These are phyloP conservation scores for Formica exsecta DNA, from an alignment of 1,140 invertebrate genomes.

Conservation along the genomic window DNA sequence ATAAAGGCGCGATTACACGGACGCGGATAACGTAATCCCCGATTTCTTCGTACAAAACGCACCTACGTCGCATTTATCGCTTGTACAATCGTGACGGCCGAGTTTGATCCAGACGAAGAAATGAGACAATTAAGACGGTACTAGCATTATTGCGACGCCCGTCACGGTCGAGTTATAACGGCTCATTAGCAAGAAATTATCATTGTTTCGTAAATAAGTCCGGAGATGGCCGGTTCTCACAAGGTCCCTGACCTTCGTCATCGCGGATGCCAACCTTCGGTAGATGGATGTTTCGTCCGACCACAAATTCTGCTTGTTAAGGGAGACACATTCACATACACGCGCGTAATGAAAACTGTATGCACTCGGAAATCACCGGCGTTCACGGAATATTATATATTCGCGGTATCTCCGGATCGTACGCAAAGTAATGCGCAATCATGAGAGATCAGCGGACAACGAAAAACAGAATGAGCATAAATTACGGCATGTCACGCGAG, in stretches of 20 bases:
- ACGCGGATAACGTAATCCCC: slow-evolving; percentile 25
- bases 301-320: slow-evolving; percentile 48
- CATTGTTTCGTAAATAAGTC: slow-evolving; percentile 12
- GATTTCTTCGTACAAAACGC: background rate
- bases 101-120: background rate
- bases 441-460: slow-evolving; percentile 48
- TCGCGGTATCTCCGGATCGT: slow-evolving; percentile 7
- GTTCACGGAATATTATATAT: slow-evolving; percentile 19
- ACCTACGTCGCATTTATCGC: background rate
- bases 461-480: slow-evolving; percentile 56
- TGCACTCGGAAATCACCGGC: slow-evolving; percentile 25
- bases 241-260: slow-evolving; percentile 22
- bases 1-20: slow-evolving; percentile 39
- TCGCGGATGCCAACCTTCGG: slow-evolving; percentile 24
- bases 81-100: background rate
- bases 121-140: slow-evolving; percentile 34
- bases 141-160: background rate
- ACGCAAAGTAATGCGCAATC: slow-evolving; percentile 29
- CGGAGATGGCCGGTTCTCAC: slow-evolving; percentile 18
- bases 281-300: background rate
- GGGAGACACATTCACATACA: background rate
- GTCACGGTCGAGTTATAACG: background rate
- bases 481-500: slow-evolving; percentile 31
- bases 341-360: slow-evolving; percentile 42
- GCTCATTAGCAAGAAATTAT: background rate